Conservation (phyloP, 2,797 vertebrate genomes). For the Eleutherodactylus coqui region DNA sequence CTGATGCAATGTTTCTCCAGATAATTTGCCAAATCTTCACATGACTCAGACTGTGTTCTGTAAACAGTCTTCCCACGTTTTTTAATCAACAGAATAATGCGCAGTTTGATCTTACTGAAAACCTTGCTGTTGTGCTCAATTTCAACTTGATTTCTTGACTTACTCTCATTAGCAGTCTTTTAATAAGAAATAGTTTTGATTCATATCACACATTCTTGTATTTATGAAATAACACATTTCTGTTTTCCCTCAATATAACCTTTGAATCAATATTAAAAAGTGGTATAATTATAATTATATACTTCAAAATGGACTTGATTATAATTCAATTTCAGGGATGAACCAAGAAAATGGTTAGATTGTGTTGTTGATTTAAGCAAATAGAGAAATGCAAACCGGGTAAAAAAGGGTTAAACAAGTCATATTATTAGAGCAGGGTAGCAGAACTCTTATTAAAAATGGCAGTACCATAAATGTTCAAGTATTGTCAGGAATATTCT, state of each 20-base stretch:
- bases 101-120: constrained; percentile 48
- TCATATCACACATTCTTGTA: constrained; percentile 23
- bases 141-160: constrained; percentile 11
- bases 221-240: constrained; percentile 28
- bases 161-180: constrained; percentile 13
- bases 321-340: constrained; percentile 7
- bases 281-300: constrained; percentile 15
- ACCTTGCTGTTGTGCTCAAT: constrained; percentile 19
- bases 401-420: constrained; percentile 77
- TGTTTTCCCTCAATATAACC: constrained; percentile 25
- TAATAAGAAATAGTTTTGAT: constrained; percentile 29
- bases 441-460: constrained; percentile 83
- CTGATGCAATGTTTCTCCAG: constrained; percentile 23
- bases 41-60: constrained; percentile 58
- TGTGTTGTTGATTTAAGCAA: background rate
- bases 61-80: constrained; percentile 59
- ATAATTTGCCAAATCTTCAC: constrained; percentile 46
- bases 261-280: constrained; percentile 38
- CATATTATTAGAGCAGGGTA: constrained; percentile 75
- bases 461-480: constrained; percentile 84
- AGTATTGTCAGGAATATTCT: constrained; percentile 82
- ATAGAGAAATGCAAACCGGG: constrained; percentile 43
- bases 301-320: constrained; percentile 8
- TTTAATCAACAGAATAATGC: constrained; percentile 58
- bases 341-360: background rate